Conservation (phyloP, 2,888 invertebrate genomes). For the Hololepta plana region DNA sequence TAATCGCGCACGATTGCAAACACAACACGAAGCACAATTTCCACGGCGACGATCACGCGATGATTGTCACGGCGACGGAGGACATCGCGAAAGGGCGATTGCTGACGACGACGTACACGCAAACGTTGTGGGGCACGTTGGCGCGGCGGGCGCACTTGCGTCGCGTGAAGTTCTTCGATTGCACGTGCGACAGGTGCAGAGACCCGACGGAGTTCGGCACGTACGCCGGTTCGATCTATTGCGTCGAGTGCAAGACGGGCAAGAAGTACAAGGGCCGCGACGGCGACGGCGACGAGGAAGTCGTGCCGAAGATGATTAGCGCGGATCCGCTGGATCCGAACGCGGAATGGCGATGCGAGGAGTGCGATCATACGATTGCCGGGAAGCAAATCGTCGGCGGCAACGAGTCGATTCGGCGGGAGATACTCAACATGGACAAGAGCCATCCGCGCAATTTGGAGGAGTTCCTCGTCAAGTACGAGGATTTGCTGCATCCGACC, state of each 20-base stretch:
- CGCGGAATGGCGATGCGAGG: constrained; percentile 46
- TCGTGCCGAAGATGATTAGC: constrained; percentile 35
- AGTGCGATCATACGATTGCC: constrained; percentile 37
- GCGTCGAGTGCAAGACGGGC: constrained; percentile 22
- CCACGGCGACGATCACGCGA: constrained; percentile 35
- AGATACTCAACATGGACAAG: constrained; percentile 35
- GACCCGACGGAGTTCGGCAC: constrained; percentile 50
- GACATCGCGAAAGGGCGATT: constrained; percentile 47
- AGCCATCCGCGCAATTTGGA: constrained; percentile 35
- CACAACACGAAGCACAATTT: constrained; percentile 55
- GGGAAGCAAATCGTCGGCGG: constrained; percentile 41
- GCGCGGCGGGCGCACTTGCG: constrained; percentile 39
- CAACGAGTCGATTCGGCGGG: constrained; percentile 41
- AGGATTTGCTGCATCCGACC: constrained; percentile 41
- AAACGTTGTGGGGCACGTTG: constrained; percentile 49
- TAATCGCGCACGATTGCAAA: constrained; percentile 54
- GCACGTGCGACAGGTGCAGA: constrained; percentile 43
- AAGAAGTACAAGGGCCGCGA: constrained; percentile 12
- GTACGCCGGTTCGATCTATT: constrained; percentile 39
- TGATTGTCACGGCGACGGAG: constrained; percentile 44
- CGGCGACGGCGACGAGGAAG: constrained; percentile 24
- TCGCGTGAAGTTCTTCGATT: constrained; percentile 47
- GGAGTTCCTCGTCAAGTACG: constrained; percentile 42
- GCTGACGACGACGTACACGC: constrained; percentile 52
- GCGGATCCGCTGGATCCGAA: constrained; percentile 38